phyloP scores from a whole-genome alignment of 2,113 vertebrate genomes.

The Ptilorrhoa leucosticta region DNA sequence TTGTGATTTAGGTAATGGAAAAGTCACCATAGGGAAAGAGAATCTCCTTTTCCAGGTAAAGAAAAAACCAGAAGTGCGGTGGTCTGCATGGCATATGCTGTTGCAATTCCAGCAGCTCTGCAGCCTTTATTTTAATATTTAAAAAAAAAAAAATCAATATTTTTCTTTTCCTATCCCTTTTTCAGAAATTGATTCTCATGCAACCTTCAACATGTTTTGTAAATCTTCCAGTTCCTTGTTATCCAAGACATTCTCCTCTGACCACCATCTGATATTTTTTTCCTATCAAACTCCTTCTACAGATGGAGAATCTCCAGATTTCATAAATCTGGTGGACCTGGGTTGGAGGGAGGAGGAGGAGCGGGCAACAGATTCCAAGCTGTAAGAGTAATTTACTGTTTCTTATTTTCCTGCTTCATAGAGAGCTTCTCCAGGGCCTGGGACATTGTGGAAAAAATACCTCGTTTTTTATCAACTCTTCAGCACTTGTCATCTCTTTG shows the following conservation, averaged over 20 bases:
- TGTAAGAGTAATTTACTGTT: background rate
- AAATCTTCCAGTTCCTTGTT: background rate
- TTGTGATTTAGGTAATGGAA: background rate
- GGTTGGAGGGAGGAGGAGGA: background rate
- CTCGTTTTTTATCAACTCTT: background rate
- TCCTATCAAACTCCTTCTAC: background rate
- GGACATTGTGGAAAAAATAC: background rate
- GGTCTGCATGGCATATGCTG: background rate
- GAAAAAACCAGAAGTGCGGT: background rate
- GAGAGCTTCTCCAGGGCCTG: background rate
- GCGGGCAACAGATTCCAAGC: background rate
- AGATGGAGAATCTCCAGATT: background rate
- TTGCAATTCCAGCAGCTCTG: background rate
- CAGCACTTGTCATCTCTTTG: background rate
- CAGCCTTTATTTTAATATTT: background rate
- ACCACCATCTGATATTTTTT: background rate
- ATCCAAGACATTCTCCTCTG: background rate
- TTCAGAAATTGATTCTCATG: background rate
- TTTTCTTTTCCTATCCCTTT: background rate
- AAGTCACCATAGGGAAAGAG: background rate
- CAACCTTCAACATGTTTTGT: background rate
- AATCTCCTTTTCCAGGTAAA: background rate
- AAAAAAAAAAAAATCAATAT: too few relatives aligned
- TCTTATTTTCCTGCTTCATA: background rate
- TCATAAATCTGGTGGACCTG: background rate